Evolutionary conservation across 2,888 invertebrate genomes (phyloP).

Genomic region (Heliconius ismenius): DNA sequence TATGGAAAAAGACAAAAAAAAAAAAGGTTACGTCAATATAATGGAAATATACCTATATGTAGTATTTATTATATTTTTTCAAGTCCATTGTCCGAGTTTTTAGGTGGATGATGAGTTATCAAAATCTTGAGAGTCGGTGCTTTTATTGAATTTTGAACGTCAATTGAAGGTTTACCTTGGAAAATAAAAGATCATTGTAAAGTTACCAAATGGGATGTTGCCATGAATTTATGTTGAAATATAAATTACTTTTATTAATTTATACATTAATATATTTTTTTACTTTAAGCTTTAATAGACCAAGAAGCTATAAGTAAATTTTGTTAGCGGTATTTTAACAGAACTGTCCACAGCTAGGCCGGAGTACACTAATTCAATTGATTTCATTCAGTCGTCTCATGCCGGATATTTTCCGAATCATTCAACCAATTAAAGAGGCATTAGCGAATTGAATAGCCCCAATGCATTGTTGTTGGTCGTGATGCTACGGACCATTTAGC

Average conservation of each 20-base stretch:
- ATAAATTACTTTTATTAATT: conserved; percentile 8
- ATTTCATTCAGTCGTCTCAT: conserved; percentile 49
- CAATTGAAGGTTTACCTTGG: conserved; percentile 34
- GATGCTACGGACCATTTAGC: conserved; percentile 72
- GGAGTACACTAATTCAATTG: conserved; percentile 45
- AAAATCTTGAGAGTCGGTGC: conserved; percentile 54
- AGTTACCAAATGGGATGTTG: conserved; percentile 4
- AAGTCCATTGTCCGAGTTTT: conserved; percentile 62
- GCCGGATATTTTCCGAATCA: conserved; percentile 59
- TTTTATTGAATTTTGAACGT: conserved; percentile 52
- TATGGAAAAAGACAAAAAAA: not conserved
- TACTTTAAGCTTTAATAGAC: not conserved
- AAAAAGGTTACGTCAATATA: conserved; percentile 1
- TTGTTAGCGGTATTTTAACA: conserved; percentile 25
- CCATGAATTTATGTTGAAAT: conserved; percentile 15
- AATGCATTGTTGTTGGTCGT: conserved; percentile 67
- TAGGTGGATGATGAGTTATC: conserved; percentile 64
- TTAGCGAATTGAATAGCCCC: conserved; percentile 78
- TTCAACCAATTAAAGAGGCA: conserved; percentile 75
- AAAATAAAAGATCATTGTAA: conserved; percentile 21
- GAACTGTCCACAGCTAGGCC: conserved; percentile 35
- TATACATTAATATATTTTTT: not conserved
- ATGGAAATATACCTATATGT: conserved; percentile 54
- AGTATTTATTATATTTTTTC: conserved; percentile 61
- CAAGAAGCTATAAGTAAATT: not conserved